Base-by-base conservation (phyloP, 2,888 invertebrate genomes). In the Orthosia cruda region DNA sequence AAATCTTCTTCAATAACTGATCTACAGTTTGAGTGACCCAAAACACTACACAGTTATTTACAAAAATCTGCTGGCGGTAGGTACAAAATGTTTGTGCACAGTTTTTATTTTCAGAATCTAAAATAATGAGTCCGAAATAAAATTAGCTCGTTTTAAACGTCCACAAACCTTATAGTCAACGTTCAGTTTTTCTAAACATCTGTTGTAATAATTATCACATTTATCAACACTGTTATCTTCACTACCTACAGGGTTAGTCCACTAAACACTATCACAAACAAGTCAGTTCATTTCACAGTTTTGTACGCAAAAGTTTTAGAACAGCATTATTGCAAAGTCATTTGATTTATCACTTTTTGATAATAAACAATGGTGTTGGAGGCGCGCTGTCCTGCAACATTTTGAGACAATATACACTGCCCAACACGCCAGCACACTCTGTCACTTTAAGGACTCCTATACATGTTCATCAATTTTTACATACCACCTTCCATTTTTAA, bases 401-500 rank as follows among this genome's bases (percentile, higher is more conserved):
- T 96, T 96, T 96, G 93, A 95, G 95, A 96, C 96, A 96, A 96
- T 96, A 96, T 96, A 95, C 96, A 96, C 96, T 94, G 96, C 93
- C 94, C 96, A 92, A 94, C 96, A 94, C 94, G 95, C 96, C 95
- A 96, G 95, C 96, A 94, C 94, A 95, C 96, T 96, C 96, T 96
- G 96, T 96, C 96, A 96, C 96, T 96, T 94, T 96, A 96, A 96
- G 95, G 96, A 96, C 96, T 96, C 93, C 96, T 96, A 96, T 96
- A 96, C 96, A 96, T 96, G 96, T 96, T 96, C 96, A 96, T 96
- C 94, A 96, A 96, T 96, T 96, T 96, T 96, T 96, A 96, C 96
- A 96, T 96, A 96, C 96, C 96, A 96, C 96, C 96, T 96, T 96
- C 96, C 96, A 96, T 96, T 96, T 96, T 96, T 96, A 96, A 96